Conservation (phyloP, 35 echinoderm and acorn worm species). For the Nesometra sesokonis region DNA sequence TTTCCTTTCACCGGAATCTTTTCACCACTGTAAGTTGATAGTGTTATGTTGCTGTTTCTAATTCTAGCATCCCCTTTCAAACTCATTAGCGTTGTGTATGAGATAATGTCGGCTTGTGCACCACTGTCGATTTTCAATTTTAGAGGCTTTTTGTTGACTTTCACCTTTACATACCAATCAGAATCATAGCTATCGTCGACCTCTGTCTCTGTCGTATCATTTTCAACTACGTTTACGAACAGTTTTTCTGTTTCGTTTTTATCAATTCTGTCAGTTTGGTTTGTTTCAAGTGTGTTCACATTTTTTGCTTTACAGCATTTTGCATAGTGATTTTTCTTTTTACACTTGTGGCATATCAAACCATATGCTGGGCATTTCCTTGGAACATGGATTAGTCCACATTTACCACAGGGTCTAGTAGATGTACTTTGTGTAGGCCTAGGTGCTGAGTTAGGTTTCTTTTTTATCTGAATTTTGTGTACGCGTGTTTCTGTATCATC, state of each 20-base stretch:
- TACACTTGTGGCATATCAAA: slow-evolving; percentile 16
- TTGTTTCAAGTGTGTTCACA: neutral
- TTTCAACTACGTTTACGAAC: slow-evolving; percentile 7
- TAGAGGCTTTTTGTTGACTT: slow-evolving; percentile 1
- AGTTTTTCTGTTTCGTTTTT: slow-evolving; percentile 2
- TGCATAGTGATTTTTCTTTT: slow-evolving; percentile 2
- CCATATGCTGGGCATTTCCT: slow-evolving; percentile 25
- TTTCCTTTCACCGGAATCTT: slow-evolving; percentile 22
- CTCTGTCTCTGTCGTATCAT: neutral
- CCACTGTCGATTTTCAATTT: slow-evolving; percentile 16
- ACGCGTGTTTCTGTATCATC: neutral
- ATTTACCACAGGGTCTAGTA: slow-evolving; percentile 24
- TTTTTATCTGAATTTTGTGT: neutral
- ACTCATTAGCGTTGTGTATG: neutral
- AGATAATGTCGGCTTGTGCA: slow-evolving; percentile 4
- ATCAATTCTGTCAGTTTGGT: neutral
- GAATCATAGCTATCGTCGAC: neutral
- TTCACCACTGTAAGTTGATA: slow-evolving; percentile 18
- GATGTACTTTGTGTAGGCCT: no score
- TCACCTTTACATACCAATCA: slow-evolving; percentile 18
- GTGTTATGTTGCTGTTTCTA: slow-evolving; percentile 1
- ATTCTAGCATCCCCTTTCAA: neutral
- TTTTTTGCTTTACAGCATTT: slow-evolving; percentile 8
- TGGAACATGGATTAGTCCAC: neutral
- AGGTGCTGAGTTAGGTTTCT: no score